Percentiles rank a stretch among this genome's conserved stretches.
Evolutionary conservation across 2,888 invertebrate genomes (phyloP).

Genomic region (Alloscopus bannaensis): DNA sequence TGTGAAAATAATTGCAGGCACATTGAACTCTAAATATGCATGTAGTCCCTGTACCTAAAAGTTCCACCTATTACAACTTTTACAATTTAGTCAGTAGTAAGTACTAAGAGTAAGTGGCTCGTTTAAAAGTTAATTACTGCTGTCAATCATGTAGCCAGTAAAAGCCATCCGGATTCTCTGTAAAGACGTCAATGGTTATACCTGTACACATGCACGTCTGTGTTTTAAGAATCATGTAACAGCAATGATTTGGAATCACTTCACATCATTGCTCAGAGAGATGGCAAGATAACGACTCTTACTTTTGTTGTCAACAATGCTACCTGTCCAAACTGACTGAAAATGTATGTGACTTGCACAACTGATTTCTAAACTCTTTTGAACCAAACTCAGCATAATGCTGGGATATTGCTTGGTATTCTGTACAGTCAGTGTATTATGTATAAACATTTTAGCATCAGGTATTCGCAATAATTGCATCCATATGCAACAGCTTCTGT

Average conservation of each 20-base stretch:
- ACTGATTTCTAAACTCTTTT: no score
- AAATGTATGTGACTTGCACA: slow-evolving; percentile 34
- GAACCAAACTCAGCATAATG: no score
- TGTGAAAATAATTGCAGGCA: no score
- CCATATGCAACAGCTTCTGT: background rate
- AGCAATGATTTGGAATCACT: no score
- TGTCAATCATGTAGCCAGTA: slow-evolving; percentile 50
- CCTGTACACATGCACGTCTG: slow-evolving; percentile 37
- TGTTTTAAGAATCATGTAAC: no score
- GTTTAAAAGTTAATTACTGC: slow-evolving; percentile 53
- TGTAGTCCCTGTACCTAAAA: no score
- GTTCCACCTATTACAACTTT: no score
- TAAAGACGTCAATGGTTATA: background rate
- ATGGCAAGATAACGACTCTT: slow-evolving; percentile 45
- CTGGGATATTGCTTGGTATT: background rate
- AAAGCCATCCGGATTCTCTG: slow-evolving; percentile 1
- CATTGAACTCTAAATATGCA: no score
- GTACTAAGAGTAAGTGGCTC: no score
- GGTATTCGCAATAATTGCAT: background rate
- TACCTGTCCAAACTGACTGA: slow-evolving; percentile 11
- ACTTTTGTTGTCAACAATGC: slow-evolving; percentile 28
- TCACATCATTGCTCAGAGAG: slow-evolving; percentile 22
- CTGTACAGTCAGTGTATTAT: background rate
- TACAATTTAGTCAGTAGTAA: no score
- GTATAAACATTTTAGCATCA: background rate